These are phyloP conservation scores for Glyphotaelius pellucidus DNA, from an alignment of 2,888 invertebrate genomes.

Conservation along the genomic window DNA sequence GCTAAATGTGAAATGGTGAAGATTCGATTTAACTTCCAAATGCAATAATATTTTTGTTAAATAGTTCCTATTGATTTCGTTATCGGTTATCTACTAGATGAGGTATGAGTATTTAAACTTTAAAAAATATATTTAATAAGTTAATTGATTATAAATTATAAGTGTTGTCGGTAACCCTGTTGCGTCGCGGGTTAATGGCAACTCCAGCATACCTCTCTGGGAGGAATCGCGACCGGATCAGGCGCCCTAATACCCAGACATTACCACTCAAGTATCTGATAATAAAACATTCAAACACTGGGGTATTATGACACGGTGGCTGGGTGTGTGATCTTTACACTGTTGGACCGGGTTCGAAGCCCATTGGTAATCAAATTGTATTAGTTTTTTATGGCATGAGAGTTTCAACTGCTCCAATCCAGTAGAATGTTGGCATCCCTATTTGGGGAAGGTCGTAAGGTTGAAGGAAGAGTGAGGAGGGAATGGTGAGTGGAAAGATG, in stretches of 20 bases:
- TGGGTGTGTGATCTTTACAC: neutral
- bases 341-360: neutral
- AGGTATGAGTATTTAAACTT: too few species aligned
- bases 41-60: too few species aligned
- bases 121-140: too few species aligned
- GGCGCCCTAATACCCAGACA: conserved; percentile 4
- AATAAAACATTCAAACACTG: neutral
- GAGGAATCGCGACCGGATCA: conserved; percentile 47
- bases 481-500: too few species aligned
- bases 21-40: too few species aligned
- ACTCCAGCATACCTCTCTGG: conserved; percentile 40
- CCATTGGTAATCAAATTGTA: neutral
- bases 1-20: too few species aligned
- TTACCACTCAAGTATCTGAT: neutral
- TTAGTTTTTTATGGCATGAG: neutral
- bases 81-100: too few species aligned
- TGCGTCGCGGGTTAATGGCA: conserved; percentile 33
- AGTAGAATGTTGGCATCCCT: neutral
- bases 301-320: neutral
- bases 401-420: neutral
- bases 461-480: neutral
- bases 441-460: neutral
- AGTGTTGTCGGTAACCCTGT: neutral
- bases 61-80: too few species aligned
- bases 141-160: too few species aligned